Evolutionary conservation across 2,888 invertebrate genomes (phyloP).

Genomic region (Chironomus tentans): DNA sequence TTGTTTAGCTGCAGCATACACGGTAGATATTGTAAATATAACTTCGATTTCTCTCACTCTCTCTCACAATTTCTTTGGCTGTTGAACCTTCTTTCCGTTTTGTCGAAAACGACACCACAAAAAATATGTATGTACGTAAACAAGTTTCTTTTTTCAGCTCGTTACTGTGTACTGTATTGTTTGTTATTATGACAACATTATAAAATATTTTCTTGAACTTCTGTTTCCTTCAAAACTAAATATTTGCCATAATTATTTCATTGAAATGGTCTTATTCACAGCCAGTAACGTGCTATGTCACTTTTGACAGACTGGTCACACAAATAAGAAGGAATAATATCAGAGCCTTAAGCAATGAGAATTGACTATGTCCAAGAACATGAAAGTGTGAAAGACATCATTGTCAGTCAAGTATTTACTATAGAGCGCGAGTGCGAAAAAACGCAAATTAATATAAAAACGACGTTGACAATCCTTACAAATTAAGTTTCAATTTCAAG

Average conservation of each 20-base stretch:
- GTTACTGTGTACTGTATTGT: not conserved
- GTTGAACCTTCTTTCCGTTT: not conserved
- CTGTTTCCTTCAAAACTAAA: not conserved
- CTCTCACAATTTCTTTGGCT: not conserved
- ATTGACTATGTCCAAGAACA: too few species aligned
- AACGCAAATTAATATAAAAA: too few species aligned
- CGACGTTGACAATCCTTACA: not conserved
- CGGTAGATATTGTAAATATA: too few species aligned
- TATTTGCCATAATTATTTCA: not conserved
- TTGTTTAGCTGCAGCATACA: too few species aligned
- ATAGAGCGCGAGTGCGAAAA: too few species aligned
- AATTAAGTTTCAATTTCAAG: not conserved
- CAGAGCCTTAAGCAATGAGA: too few species aligned
- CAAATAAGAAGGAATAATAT: too few species aligned
- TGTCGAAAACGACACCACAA: not conserved
- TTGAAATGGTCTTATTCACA: too few species aligned
- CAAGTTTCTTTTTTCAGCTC: not conserved
- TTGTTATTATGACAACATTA: not conserved
- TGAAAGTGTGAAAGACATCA: too few species aligned
- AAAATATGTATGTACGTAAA: not conserved
- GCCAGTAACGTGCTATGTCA: too few species aligned
- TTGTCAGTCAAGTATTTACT: too few species aligned
- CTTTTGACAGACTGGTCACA: too few species aligned
- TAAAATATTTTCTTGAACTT: not conserved
- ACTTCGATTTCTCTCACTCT: constrained; percentile 2